Evolutionary conservation across 2,888 invertebrate genomes (phyloP).

Genomic region (Dynastes maya): DNA sequence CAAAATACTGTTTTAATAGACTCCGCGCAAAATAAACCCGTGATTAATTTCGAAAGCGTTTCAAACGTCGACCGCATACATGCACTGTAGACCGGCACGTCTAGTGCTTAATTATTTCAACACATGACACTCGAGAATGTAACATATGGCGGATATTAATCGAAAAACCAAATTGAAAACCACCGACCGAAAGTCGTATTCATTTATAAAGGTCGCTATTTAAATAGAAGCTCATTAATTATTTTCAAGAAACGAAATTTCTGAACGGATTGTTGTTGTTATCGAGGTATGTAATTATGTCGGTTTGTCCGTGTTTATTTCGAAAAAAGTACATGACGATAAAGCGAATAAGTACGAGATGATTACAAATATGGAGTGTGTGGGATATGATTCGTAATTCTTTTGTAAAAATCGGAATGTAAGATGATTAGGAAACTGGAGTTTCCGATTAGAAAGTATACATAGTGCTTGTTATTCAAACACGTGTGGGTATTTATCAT

Average conservation of each 20-base stretch:
- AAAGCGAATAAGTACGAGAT: no score
- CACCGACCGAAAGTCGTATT: conserved; percentile 14
- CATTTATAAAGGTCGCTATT: conserved; percentile 24
- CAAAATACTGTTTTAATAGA: not conserved
- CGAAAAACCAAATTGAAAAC: conserved; percentile 37
- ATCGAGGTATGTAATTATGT: not conserved
- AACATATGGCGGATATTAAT: conserved; percentile 32
- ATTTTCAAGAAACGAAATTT: conserved; percentile 14
- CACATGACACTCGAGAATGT: conserved; percentile 22
- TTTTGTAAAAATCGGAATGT: no score
- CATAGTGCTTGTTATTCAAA: not conserved
- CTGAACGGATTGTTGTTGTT: conserved; percentile 21
- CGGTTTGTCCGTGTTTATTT: conserved; percentile 8
- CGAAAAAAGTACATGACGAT: not conserved
- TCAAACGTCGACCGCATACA: conserved; percentile 3
- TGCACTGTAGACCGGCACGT: not conserved
- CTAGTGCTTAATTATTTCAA: conserved; percentile 26
- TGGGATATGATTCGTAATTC: no score
- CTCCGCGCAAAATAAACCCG: not conserved
- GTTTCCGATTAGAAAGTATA: no score
- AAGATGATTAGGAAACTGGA: no score
- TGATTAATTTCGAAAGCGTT: not conserved
- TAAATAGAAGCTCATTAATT: conserved; percentile 29
- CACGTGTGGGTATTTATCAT: not conserved
- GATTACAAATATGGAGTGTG: no score